These are phyloP conservation scores for Orius insidiosus DNA, from an alignment of 1,140 invertebrate genomes.

Conservation along the genomic window DNA sequence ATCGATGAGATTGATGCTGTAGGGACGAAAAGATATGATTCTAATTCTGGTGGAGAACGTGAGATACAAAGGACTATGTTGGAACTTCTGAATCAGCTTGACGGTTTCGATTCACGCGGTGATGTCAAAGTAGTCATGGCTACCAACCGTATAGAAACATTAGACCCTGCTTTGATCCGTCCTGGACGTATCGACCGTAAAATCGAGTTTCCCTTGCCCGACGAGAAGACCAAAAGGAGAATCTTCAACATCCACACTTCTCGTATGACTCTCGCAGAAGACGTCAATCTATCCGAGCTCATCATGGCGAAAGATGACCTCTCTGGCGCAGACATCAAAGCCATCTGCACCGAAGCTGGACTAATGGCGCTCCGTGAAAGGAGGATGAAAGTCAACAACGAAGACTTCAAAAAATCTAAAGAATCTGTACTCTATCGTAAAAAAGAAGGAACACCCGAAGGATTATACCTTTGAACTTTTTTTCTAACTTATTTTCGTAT, in stretches of 20 bases:
- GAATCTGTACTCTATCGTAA: conserved; percentile 98
- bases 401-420: conserved; percentile 98
- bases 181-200: conserved; percentile 98
- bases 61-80: conserved; percentile 99
- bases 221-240: conserved; percentile 95
- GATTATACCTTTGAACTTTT: conserved; percentile 93
- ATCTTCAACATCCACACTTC: conserved; percentile 99
- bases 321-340: conserved; percentile 89
- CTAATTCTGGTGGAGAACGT: conserved; percentile 96
- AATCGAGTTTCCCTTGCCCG: conserved; percentile 97
- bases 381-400: conserved; percentile 98
- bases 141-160: conserved; percentile 96
- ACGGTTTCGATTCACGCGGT: conserved; percentile 93
- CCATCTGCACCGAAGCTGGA: conserved; percentile 99
- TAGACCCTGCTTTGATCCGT: conserved; percentile 96
- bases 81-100: conserved; percentile 94
- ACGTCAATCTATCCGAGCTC: conserved; percentile 94
- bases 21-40: conserved; percentile 94
- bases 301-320: conserved; percentile 99
- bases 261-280: conserved; percentile 90
- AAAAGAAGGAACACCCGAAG: conserved; percentile 98
- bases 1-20: conserved; percentile 99
- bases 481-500: conserved; percentile 34
- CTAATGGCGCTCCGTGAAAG: conserved; percentile 92
- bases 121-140: conserved; percentile 90